These are phyloP conservation scores for Diorhabda sublineata DNA, from an alignment of 1,140 invertebrate genomes.

Conservation along the genomic window DNA sequence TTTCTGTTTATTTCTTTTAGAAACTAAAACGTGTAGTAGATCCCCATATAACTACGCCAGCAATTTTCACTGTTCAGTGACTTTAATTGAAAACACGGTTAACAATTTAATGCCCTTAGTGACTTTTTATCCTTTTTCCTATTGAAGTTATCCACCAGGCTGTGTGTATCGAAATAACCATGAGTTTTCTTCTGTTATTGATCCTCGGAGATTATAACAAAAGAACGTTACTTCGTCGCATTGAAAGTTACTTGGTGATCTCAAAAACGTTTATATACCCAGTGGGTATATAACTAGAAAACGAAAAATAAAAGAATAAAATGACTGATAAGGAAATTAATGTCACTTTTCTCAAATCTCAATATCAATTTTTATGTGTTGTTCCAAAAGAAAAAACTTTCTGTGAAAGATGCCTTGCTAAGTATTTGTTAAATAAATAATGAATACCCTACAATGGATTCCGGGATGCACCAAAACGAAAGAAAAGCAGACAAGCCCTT, in stretches of 20 bases:
- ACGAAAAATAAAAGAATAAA: background rate
- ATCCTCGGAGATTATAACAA: conserved; percentile 13
- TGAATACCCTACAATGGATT: too few relatives aligned
- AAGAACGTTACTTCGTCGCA: conserved; percentile 11
- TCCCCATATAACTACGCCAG: too few relatives aligned
- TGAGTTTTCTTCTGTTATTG: conserved; percentile 15
- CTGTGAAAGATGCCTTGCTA: too few relatives aligned
- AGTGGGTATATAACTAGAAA: background rate
- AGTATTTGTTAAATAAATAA: too few relatives aligned
- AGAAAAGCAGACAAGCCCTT: too few relatives aligned
- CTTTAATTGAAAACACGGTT: conserved; percentile 24
- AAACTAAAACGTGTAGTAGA: too few relatives aligned
- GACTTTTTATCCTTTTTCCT: background rate
- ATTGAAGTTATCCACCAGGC: background rate
- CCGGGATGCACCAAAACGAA: too few relatives aligned
- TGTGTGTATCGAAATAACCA: conserved; percentile 3
- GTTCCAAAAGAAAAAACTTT: too few relatives aligned
- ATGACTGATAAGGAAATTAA: too few relatives aligned
- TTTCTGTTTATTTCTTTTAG: too few relatives aligned
- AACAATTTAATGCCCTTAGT: conserved; percentile 15
- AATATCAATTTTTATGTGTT: too few relatives aligned
- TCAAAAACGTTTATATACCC: background rate
- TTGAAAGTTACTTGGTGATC: background rate
- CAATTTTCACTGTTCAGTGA: background rate
- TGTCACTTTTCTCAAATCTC: too few relatives aligned